A percentile compares a stretch with the other conserved stretches of the same genome.
phyloP scores from a whole-genome alignment of 2,113 vertebrate species.

The Clupea harengus region DNA sequence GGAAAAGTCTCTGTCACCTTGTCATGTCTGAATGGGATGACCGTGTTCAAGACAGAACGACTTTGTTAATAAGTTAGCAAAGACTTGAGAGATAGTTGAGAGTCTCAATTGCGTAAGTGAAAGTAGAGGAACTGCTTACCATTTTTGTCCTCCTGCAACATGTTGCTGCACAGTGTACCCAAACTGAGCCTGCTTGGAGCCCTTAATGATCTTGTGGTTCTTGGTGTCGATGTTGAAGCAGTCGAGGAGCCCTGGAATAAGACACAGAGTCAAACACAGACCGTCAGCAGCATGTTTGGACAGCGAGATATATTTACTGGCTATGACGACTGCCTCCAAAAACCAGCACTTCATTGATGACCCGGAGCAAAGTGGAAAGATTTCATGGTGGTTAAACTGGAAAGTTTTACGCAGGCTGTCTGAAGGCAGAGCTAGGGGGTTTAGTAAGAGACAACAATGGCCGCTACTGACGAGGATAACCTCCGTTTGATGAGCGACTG shows the following conservation, averaged over 20 bases:
- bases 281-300: slow-evolving; percentile 17
- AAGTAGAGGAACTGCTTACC: slow-evolving; percentile 71
- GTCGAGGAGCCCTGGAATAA: slow-evolving; percentile 72
- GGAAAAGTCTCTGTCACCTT: slow-evolving; percentile 10
- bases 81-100: not conserved
- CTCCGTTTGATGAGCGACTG: not conserved
- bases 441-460: not conserved
- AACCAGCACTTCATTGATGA: slow-evolving; percentile 5
- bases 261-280: slow-evolving; percentile 41
- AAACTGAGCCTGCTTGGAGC: slow-evolving; percentile 86
- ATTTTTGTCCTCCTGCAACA: slow-evolving; percentile 84
- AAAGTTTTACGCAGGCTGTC: slow-evolving; percentile 26
- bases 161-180: slow-evolving; percentile 98
- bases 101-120: not conserved
- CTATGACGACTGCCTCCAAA: not conserved
- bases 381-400: slow-evolving; percentile 26
- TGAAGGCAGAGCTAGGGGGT: not conserved
- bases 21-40: not conserved
- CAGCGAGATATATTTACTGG: slow-evolving; percentile 25
- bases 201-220: slow-evolving; percentile 80
- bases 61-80: not conserved
- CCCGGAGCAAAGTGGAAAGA: slow-evolving; percentile 17
- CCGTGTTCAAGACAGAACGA: not conserved
- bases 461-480: not conserved
- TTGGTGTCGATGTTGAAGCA: slow-evolving; percentile 90